A percentile compares a stretch with the other conserved stretches of the same genome.
Conservation (phyloP, 2,113 vertebrate species). For the Hylia prasina region DNA sequence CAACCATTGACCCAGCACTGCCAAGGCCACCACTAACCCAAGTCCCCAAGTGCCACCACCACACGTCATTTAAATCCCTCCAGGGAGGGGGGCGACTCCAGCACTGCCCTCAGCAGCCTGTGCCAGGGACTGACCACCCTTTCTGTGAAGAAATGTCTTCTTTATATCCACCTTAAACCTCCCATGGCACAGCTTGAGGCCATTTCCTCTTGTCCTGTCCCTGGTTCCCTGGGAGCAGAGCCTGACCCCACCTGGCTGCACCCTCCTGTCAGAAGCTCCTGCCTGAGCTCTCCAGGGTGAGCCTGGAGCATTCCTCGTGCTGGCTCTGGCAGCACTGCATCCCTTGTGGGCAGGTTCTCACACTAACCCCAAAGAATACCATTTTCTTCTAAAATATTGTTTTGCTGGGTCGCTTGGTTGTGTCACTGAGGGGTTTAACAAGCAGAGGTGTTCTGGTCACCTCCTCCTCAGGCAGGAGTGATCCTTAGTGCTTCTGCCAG, state of each 20-base stretch:
- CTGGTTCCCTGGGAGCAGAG: neutral
- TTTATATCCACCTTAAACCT: neutral
- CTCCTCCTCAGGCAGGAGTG: neutral
- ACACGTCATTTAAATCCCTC: neutral
- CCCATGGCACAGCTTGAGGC: neutral
- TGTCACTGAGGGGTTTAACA: neutral
- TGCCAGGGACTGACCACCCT: neutral
- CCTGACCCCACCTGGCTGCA: accelerated
- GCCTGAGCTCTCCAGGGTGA: neutral
- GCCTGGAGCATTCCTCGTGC: neutral
- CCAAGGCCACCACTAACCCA: neutral
- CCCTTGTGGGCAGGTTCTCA: neutral
- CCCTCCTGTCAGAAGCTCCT: neutral
- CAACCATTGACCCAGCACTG: neutral
- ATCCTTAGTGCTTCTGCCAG: neutral
- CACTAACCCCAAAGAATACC: neutral
- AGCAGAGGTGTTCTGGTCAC: neutral
- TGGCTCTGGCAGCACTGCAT: neutral
- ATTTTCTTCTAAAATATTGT: too few species aligned
- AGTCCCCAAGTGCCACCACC: neutral
- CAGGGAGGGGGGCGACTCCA: neutral
- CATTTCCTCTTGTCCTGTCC: neutral
- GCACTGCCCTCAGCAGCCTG: neutral
- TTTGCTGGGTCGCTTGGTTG: neutral
- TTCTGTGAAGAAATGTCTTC: neutral